phyloP scores from a whole-genome alignment of 2,888 invertebrate genomes.

The Aphodius granarius region DNA sequence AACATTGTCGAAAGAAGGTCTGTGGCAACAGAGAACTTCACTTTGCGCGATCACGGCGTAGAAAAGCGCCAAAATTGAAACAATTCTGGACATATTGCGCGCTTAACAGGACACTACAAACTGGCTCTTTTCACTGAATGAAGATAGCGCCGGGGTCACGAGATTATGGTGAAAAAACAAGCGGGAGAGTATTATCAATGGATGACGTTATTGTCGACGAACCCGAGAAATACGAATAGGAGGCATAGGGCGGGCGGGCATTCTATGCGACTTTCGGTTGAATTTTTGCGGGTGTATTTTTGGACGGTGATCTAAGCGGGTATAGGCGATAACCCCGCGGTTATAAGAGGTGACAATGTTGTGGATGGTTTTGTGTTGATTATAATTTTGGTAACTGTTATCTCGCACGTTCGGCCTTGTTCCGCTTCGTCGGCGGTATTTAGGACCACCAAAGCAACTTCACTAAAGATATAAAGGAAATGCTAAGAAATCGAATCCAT shows the following conservation, averaged over 20 bases:
- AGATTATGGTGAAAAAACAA: background rate
- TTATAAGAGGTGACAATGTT: background rate
- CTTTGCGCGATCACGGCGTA: background rate
- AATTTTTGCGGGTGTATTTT: background rate
- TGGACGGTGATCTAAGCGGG: background rate
- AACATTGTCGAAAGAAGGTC: slow-evolving; percentile 41
- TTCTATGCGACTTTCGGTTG: too few relatives aligned
- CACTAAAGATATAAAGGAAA: too few relatives aligned
- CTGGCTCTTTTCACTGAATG: background rate
- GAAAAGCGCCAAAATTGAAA: background rate
- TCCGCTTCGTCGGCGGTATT: too few relatives aligned
- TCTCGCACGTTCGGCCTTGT: too few relatives aligned
- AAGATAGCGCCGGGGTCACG: background rate
- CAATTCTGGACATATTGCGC: slow-evolving; percentile 16
- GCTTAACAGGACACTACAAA: background rate
- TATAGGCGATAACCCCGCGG: background rate
- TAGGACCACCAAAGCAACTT: too few relatives aligned
- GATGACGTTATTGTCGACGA: background rate
- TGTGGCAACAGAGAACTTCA: slow-evolving; percentile 31
- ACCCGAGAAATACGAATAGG: background rate
- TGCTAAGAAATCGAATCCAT: too few relatives aligned
- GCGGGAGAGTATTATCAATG: background rate
- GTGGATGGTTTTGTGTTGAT: too few relatives aligned
- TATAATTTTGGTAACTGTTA: too few relatives aligned
- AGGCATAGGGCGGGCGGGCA: too few relatives aligned